These are phyloP conservation scores for Acipenser ruthenus DNA, from an alignment of 2,797 vertebrate genomes.

Conservation along the genomic window DNA sequence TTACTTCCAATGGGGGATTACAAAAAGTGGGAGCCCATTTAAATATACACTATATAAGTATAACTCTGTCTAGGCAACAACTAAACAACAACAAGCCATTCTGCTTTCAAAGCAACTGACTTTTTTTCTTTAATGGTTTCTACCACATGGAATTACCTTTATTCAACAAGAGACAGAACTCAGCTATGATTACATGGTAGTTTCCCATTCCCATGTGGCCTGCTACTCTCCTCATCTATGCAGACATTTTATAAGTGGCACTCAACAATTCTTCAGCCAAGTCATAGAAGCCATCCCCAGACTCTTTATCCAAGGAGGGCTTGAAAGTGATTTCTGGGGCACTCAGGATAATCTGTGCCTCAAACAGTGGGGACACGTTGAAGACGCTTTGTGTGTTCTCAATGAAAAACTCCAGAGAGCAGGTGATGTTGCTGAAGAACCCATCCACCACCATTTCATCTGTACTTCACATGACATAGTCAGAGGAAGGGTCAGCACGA, in stretches of 20 bases:
- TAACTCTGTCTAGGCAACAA: too few relatives aligned
- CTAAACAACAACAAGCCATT: too few relatives aligned
- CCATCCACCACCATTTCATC: slow-evolving; percentile 70
- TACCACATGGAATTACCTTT: too few relatives aligned
- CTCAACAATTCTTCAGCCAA: slow-evolving; percentile 63
- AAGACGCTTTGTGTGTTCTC: slow-evolving; percentile 59
- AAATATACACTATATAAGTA: too few relatives aligned
- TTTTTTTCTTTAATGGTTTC: too few relatives aligned
- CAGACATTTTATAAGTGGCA: slow-evolving; percentile 64
- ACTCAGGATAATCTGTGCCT: slow-evolving; percentile 61
- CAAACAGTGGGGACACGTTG: slow-evolving; percentile 61
- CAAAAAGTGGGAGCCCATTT: too few relatives aligned
- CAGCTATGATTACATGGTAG: slow-evolving; percentile 61
- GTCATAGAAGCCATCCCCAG: slow-evolving; percentile 63
- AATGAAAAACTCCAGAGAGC: slow-evolving; percentile 66
- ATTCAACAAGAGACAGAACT: too few relatives aligned
- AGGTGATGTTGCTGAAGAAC: slow-evolving; percentile 58
- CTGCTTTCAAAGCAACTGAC: too few relatives aligned
- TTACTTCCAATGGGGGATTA: too few relatives aligned
- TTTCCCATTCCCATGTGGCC: slow-evolving; percentile 50
- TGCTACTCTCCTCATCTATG: slow-evolving; percentile 63
- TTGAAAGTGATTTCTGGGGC: slow-evolving; percentile 57
- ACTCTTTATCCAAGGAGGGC: slow-evolving; percentile 62
- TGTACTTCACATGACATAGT: slow-evolving; percentile 60
- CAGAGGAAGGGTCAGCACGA: slow-evolving; percentile 44